Conservation (phyloP, 1,140 invertebrate genomes). For the Drosophila persimilis region DNA sequence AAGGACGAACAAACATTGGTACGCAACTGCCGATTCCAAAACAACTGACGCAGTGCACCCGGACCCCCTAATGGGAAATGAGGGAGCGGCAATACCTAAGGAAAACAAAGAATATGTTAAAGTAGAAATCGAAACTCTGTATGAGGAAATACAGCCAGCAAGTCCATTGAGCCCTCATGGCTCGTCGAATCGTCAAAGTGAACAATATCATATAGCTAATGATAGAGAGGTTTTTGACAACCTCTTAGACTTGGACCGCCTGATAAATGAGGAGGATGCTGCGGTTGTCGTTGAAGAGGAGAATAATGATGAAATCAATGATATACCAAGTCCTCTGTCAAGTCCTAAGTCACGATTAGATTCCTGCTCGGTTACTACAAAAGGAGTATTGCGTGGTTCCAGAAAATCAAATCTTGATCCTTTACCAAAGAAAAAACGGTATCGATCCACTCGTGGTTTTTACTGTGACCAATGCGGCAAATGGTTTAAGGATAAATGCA, state of each 20-base stretch:
- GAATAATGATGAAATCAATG: no score
- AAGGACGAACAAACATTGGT: conserved; percentile 10
- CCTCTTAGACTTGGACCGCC: no score
- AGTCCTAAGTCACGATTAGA: no score
- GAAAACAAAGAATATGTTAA: neutral
- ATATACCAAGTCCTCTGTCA: no score
- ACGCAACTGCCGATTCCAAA: neutral
- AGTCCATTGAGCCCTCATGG: neutral
- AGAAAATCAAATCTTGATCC: neutral
- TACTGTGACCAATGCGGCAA: conserved; percentile 53
- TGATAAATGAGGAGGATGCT: no score
- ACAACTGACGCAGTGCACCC: neutral
- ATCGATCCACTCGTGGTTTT: conserved; percentile 2
- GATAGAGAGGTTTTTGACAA: no score
- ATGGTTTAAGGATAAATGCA: conserved; percentile 45
- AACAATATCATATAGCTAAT: no score
- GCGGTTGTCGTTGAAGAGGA: no score
- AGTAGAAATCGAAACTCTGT: neutral
- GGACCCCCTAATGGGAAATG: conserved; percentile 8
- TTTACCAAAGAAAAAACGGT: neutral
- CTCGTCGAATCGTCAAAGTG: no score
- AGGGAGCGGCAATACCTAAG: no score
- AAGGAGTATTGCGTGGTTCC: no score
- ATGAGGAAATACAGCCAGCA: neutral
- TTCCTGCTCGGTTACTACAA: no score